Percentiles rank a stretch among this genome's conserved stretches.
Conservation (phyloP, 2,888 invertebrate genomes). For the Scaptodrosophila latifasciaeformis region DNA sequence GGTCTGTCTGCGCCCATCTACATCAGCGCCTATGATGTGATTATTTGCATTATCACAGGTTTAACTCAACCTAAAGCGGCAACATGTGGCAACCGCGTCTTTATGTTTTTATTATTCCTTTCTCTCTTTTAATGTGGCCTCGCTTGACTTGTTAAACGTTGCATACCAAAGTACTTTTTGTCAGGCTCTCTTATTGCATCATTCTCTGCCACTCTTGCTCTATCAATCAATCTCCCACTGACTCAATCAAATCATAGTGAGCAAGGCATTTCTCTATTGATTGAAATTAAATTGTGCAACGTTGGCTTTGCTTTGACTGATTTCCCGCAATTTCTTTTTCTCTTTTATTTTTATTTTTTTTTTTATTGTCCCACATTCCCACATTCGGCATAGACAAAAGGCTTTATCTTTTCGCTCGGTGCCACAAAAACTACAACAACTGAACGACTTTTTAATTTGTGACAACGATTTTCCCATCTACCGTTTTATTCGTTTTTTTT, state of each 20-base stretch:
- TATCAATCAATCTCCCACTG: constrained; percentile 1
- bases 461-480: constrained; percentile 6
- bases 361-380: background rate
- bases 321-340: constrained; percentile 1
- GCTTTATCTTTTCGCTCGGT: constrained; percentile 25
- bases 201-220: too few species aligned
- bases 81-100: constrained; percentile 27
- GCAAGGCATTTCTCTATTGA: too few species aligned
- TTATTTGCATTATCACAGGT: constrained; percentile 63
- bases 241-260: constrained; percentile 28
- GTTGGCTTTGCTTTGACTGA: constrained; percentile 10
- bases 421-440: constrained; percentile 4
- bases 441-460: constrained; percentile 35
- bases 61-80: constrained; percentile 29
- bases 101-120: too few species aligned
- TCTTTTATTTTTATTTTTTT: background rate
- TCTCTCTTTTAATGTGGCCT: too few species aligned
- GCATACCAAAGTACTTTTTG: background rate
- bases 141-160: background rate
- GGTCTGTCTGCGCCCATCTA: too few species aligned
- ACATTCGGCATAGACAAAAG: too few species aligned
- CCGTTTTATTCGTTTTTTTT: constrained; percentile 5
- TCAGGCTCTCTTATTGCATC: too few species aligned
- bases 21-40: constrained; percentile 34
- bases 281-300: constrained; percentile 32